Evolutionary conservation across 2,113 vertebrate species (phyloP), one percentile per base, ranked within the genome.

Genomic region (Plotosus lineatus): DNA sequence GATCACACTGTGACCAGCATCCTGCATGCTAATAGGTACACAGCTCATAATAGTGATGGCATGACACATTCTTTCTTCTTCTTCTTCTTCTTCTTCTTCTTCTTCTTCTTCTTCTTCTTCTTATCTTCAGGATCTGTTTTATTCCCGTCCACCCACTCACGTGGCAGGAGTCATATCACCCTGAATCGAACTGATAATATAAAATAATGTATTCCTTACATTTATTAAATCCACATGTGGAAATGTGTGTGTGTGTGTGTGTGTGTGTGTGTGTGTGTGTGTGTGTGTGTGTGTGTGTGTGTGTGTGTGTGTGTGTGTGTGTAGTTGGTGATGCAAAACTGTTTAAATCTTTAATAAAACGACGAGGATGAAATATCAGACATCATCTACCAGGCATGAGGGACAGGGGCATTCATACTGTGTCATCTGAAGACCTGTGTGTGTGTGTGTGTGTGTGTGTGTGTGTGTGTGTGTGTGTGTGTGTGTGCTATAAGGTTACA

Each of bases 271-370:
- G 42, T 12, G 87, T 88, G 89, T 89, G 87, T 92, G 90, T 92
- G 90, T 91, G 42, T 12, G 87, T 88, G 89, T 89, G 87, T 92
- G 90, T 92, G 90, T 91, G 42, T 12, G 87, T 88, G 89, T 89
- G 87, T 92, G 90, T 92, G 90, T 91, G 42, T 12, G n/a, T n/a
- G 87, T 88, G 89, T 89, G 87, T 92, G 90, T 92, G 90, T 91
- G 42, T 12, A 48, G 90, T 90, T 87, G 80, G 85, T 79, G 85
- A 91, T 85, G 88, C 89, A 90, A 92, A 92, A 88, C 86, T 90
- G 90, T 90, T 92, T 90, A 90, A 91, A 89, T 90, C 90, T 93
- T 92, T 90, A 92, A 92, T 91, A 92, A 92, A 92, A 90, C 72
- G 89, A 91, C 88, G 87, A 90, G 88, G 88, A 92, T 90, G 88